Base-by-base conservation (phyloP, 1,140 invertebrate species). In the Drosophila equinoxialis region DNA sequence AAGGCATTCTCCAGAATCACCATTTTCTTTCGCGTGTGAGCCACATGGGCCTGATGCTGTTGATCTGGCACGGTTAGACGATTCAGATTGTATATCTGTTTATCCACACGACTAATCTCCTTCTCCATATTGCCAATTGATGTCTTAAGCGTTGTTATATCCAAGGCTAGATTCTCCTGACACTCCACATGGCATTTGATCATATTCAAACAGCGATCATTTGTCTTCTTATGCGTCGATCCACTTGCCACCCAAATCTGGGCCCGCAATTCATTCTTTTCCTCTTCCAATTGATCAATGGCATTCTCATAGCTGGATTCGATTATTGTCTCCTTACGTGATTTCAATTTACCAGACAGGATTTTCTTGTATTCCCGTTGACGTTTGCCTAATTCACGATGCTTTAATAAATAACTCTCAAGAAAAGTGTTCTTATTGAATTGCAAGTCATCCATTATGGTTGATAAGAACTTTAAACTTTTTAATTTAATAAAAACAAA, bases 341-440 rank as follows among this genome's bases (percentile, higher is more conserved):
- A 70, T 63, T 80, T 79, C 0, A 90, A 64, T 51, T 91, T 90
- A 20, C 82, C 81, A 4, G 80, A 79, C 0, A 91, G 71, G 23
- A 91, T 65, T 61, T 90, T 91, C 68, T 91, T 92, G 65, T 92
- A 92, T 58, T 92, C 89, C 1, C 90, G 74, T 65, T 92, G 91
- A 0, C 87, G 79, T 67, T 87, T 90, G 2, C 82, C 79, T 7
- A 92, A 58, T 62, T 92, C 91, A 7, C 77, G 79, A 62, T 91
- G 90, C 73, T 91, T 91, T 2, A 73, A 30, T 10, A 86, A 67
- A 45, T 83, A 91, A 5, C 68, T 37, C 51, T 90, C 90, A 5
- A 91, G 66, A 54, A 91, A 90, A 30, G 67, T 73, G 1, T 57
- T 33, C 55, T 91, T 91, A 20, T 89, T 64, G 13, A 86, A 86